A percentile compares a stretch with the other conserved stretches of the same genome.
Conservation (phyloP, 2,888 invertebrate genomes). For the Tridacna crocea region DNA sequence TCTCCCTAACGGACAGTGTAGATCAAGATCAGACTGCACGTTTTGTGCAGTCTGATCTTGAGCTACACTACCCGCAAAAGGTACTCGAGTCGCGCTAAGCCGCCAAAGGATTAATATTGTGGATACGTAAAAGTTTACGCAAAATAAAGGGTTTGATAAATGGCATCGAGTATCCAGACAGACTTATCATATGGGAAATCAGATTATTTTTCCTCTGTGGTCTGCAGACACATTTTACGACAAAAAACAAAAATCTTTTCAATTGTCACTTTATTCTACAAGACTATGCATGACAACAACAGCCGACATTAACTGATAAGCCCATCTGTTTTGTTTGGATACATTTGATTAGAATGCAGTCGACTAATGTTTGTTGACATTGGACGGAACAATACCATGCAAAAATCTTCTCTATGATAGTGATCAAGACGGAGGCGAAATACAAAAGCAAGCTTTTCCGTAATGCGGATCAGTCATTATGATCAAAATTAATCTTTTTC, state of each 20-base stretch:
- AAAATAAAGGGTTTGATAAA: too few species aligned
- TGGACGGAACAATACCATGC: conserved; percentile 15
- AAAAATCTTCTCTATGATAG: neutral
- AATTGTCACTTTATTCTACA: conserved; percentile 8
- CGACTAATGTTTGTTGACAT: conserved; percentile 22
- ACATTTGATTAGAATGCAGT: neutral
- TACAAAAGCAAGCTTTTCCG: neutral
- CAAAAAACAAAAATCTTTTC: neutral
- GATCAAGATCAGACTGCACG: too few species aligned
- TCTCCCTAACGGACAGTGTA: too few species aligned
- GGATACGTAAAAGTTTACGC: too few species aligned
- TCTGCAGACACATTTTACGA: neutral
- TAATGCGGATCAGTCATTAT: neutral
- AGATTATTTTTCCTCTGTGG: too few species aligned
- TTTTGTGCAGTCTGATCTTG: too few species aligned
- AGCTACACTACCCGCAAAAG: too few species aligned
- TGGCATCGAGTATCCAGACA: too few species aligned
- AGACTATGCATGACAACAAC: conserved; percentile 6
- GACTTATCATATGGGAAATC: too few species aligned
- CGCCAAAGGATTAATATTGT: too few species aligned
- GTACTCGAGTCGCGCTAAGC: too few species aligned
- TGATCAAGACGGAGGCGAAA: conserved; percentile 13
- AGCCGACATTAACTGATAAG: conserved; percentile 22
- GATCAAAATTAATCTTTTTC: neutral
- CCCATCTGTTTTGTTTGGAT: conserved; percentile 3